Evolutionary conservation across 2,888 invertebrate genomes (phyloP).

Genomic region (Eledona agricola): DNA sequence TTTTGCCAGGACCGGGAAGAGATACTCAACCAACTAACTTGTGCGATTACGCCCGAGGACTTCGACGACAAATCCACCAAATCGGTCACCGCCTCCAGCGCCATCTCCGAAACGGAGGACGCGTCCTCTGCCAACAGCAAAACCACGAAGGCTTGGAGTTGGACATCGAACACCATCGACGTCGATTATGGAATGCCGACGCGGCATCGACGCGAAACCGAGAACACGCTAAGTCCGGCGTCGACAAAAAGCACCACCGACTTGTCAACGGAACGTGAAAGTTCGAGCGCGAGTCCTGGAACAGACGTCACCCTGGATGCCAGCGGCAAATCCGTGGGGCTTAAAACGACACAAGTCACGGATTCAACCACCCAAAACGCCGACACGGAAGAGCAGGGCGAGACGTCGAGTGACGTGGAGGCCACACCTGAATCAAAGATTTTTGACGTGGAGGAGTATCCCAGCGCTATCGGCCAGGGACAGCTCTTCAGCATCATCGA

Average conservation of each 20-base stretch:
- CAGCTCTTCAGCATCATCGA: conserved; percentile 61
- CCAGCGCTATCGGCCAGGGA: conserved; percentile 60
- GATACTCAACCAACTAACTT: conserved; percentile 68
- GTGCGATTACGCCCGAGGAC: conserved; percentile 61
- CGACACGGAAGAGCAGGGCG: conserved; percentile 42
- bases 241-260: conserved; percentile 50
- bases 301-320: conserved; percentile 43
- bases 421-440: conserved; percentile 41
- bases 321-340: conserved; percentile 39
- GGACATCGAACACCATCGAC: conserved; percentile 61
- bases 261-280: conserved; percentile 40
- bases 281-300: conserved; percentile 38
- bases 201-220: conserved; percentile 61
- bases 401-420: conserved; percentile 34
- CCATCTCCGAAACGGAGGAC: conserved; percentile 36
- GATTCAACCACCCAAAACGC: conserved; percentile 41
- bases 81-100: conserved; percentile 35
- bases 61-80: conserved; percentile 52
- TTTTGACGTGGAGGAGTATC: conserved; percentile 51
- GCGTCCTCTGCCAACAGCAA: conserved; percentile 37
- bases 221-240: conserved; percentile 55
- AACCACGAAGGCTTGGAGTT: conserved; percentile 56
- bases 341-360: conserved; percentile 32
- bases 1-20: conserved; percentile 69
- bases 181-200: conserved; percentile 59